phyloP scores from a whole-genome alignment of 2,888 invertebrate species.

The Mactromeris polynyma region DNA sequence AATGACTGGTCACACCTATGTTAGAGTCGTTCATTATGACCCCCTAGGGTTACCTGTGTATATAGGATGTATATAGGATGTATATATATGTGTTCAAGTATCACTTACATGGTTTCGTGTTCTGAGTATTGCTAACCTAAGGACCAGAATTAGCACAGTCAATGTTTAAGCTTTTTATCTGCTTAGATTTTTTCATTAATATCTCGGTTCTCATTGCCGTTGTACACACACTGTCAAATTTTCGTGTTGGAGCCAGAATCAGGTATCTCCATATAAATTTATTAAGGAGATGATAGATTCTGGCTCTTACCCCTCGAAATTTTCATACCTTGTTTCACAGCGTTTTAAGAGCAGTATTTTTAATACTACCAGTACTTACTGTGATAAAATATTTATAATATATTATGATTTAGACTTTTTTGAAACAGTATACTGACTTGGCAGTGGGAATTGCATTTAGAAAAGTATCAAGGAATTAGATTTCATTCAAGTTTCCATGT shows the following conservation, averaged over 20 bases:
- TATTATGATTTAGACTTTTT: too few species aligned
- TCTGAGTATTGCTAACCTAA: constrained; percentile 43
- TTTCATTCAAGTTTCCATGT: not conserved
- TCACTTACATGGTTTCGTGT: constrained; percentile 35
- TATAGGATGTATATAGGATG: not conserved
- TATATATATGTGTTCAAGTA: constrained; percentile 21
- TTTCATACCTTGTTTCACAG: too few species aligned
- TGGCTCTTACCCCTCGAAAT: too few species aligned
- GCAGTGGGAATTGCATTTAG: not conserved
- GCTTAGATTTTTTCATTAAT: constrained; percentile 39
- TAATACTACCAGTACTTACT: too few species aligned
- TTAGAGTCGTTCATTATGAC: not conserved
- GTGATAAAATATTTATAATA: too few species aligned
- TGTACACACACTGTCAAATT: not conserved
- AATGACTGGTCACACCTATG: too few species aligned
- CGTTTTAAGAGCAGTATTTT: too few species aligned
- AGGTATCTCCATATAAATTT: too few species aligned
- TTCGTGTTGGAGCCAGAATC: too few species aligned
- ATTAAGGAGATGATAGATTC: too few species aligned
- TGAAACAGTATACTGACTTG: not conserved
- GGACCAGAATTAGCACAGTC: constrained; percentile 35
- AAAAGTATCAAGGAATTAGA: constrained; percentile 2
- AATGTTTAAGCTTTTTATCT: constrained; percentile 47
- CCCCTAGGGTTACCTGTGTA: not conserved
- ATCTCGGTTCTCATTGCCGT: constrained; percentile 12